Percentiles rank a stretch among this genome's conserved stretches.
phyloP scores from a whole-genome alignment of 2,888 invertebrate genomes.

The Lasioglossum lativentre region DNA sequence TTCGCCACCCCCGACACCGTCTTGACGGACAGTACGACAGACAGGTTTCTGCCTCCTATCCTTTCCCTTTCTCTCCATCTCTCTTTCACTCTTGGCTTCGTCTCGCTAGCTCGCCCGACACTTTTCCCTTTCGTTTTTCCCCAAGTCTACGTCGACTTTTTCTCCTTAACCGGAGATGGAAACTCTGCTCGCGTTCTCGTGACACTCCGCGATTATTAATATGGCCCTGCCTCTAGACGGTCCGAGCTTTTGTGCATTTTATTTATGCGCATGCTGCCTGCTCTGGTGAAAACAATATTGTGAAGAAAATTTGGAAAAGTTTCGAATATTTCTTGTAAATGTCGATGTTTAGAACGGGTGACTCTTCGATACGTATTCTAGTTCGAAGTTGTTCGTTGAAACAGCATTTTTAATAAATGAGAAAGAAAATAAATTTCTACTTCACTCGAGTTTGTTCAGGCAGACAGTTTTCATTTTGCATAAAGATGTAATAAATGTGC shows the following conservation, averaged over 20 bases:
- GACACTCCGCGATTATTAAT: conserved; percentile 71
- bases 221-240: conserved; percentile 2
- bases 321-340: not conserved
- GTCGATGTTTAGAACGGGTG: not conserved
- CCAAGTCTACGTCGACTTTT: conserved; percentile 29
- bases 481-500: no score
- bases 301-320: no score
- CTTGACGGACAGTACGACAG: conserved; percentile 69
- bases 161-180: conserved; percentile 53
- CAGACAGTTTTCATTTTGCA: not conserved
- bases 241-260: not conserved
- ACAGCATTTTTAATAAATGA: no score
- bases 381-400: not conserved
- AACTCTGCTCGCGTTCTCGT: conserved; percentile 57
- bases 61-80: not conserved
- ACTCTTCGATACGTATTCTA: not conserved
- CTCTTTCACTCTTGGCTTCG: not conserved
- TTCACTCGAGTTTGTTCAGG: not conserved
- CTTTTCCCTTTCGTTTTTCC: conserved; percentile 20
- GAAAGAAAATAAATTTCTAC: not conserved
- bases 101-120: not conserved
- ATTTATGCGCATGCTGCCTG: no score
- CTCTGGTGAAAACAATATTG: no score
- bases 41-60: conserved; percentile 58
- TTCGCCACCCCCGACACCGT: conserved; percentile 74